Evolutionary conservation across 2,888 invertebrate species (phyloP), one percentile per base, ranked within the genome.

Genomic region (Platycheirus albimanus): DNA sequence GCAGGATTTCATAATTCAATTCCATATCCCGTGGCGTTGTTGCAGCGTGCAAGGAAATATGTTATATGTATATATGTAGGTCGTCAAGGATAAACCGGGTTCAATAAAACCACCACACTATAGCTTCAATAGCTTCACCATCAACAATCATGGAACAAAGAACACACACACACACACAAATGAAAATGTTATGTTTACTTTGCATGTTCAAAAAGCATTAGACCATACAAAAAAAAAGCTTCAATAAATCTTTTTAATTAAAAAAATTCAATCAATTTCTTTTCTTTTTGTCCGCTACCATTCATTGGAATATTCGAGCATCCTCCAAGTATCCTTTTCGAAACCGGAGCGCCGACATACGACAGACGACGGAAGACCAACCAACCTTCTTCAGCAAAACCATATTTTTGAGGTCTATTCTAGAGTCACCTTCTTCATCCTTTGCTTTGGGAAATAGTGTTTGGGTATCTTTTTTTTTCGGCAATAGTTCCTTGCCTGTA

Each of bases 241-340:
- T 5, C 13, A 28, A 30, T 15, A 58, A 58, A 58, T 17, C 13
- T 24, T 58, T 58, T 58, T 41, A 24, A 58, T 58, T 58, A 58
- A 41, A 41, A 49, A 56, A 15, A 17, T 41, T 41, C 58, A 41
- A 58, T 58, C 58, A 33, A 8, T 33, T 4, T 33, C 7, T 33
- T 33, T 33, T 33, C 7, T 8, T 6, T 28, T 41, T 28, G 10
- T 15, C 41, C 6, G 24, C 13, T 56, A 13, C 56, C 56, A 20
- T 38, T n/a, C n/a, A n/a, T n/a, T 1, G 8, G 8, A 20, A 19
- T 38, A 5, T 24, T 24, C 24, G 24, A 24, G 3, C 3, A 24
- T 2, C 4, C 10, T 56, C n/a, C 8, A 56, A n/a, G n/a, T n/a
- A n/a, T n/a, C n/a, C n/a, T n/a, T n/a, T n/a, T n/a, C n/a, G n/a